Evolutionary conservation across 2,797 vertebrate species (phyloP).

Genomic region (Alfaro cultratus): DNA sequence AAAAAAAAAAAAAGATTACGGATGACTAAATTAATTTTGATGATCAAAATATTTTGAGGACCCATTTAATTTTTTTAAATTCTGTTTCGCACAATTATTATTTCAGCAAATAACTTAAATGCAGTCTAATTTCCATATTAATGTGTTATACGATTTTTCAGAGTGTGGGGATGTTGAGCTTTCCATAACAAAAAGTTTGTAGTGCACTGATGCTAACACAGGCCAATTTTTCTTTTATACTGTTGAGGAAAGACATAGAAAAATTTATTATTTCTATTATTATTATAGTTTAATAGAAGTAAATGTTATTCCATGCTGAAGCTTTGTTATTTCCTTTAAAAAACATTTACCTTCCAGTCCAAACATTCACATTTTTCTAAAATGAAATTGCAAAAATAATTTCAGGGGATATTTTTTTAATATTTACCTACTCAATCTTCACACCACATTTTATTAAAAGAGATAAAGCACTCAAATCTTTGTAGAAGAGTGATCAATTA

Average conservation of each 20-base stretch:
- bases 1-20: constrained; percentile 9
- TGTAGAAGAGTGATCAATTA: not conserved
- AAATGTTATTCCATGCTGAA: not conserved
- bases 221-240: not conserved
- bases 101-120: not conserved
- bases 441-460: not conserved
- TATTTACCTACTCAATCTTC: not conserved
- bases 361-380: not conserved
- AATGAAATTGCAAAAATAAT: not conserved
- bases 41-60: not conserved
- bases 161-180: not conserved
- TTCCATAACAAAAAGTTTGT: not conserved
- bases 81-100: not conserved
- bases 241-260: not conserved
- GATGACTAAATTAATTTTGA: constrained; percentile 2
- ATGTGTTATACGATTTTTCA: not conserved
- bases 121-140: not conserved
- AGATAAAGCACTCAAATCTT: not conserved
- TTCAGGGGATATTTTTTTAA: not conserved
- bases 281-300: not conserved
- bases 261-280: not conserved
- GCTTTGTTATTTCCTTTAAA: not conserved
- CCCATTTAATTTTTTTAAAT: not conserved
- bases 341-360: not conserved
- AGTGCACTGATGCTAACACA: not conserved